A percentile compares a stretch with the other conserved stretches of the same genome.
Conservation (phyloP, 2,888 invertebrate genomes). For the Drosophila nr. perissopoda region DNA sequence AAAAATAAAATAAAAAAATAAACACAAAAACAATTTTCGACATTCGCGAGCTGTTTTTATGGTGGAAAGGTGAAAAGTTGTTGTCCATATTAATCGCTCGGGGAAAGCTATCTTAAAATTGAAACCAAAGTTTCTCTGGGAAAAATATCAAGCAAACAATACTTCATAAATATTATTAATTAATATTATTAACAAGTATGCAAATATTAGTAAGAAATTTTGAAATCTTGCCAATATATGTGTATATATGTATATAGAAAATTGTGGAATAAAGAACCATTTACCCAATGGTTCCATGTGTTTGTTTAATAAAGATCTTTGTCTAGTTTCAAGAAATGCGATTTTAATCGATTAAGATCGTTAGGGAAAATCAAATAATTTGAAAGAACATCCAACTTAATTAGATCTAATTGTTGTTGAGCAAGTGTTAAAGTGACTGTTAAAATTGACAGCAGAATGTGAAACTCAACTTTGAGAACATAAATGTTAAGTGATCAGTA, state of each 20-base stretch:
- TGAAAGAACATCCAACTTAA: not conserved
- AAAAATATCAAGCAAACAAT: not conserved
- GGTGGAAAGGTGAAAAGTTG: slow-evolving; percentile 51
- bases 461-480: not conserved
- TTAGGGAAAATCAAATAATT: not conserved
- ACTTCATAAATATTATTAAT: not conserved
- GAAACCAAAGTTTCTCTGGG: slow-evolving; percentile 30
- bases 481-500: not conserved
- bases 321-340: not conserved
- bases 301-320: not conserved
- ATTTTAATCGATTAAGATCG: not conserved
- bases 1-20: not conserved
- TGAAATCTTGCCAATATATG: not conserved
- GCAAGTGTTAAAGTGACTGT: not conserved
- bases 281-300: no score
- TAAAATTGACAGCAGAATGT: not conserved
- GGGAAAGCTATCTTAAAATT: slow-evolving; percentile 49
- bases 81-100: slow-evolving; percentile 43
- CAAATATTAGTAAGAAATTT: not conserved
- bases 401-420: not conserved
- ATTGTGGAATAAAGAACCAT: not conserved
- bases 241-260: not conserved
- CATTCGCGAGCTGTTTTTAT: slow-evolving; percentile 22
- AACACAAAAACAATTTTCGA: slow-evolving; percentile 15
- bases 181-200: not conserved